Evolutionary conservation across 2,113 vertebrate genomes (phyloP).

Genomic region (Melanostigma gelatinosum): DNA sequence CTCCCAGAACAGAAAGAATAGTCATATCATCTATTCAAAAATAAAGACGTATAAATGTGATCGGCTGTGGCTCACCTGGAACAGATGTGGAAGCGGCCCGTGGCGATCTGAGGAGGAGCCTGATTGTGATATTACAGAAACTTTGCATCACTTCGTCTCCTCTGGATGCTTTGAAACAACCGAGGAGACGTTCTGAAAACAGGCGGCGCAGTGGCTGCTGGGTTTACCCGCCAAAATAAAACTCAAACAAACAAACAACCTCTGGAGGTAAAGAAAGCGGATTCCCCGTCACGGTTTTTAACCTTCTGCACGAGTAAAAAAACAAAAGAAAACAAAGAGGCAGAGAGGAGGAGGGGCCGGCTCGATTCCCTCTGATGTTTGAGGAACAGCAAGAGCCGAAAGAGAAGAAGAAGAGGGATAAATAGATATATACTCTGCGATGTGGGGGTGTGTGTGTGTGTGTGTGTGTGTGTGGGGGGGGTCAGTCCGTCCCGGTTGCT

Average conservation of each 20-base stretch:
- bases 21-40: slow-evolving; percentile 67
- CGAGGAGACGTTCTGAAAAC: slow-evolving; percentile 15
- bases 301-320: slow-evolving; percentile 26
- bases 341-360: slow-evolving; percentile 41
- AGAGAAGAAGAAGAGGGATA: slow-evolving; percentile 66
- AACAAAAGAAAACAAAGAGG: slow-evolving; percentile 14
- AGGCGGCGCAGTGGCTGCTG: not conserved
- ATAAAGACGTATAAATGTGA: slow-evolving; percentile 67
- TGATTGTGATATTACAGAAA: slow-evolving; percentile 63
- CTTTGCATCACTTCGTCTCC: slow-evolving; percentile 48
- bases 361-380: slow-evolving; percentile 52
- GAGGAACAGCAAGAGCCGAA: slow-evolving; percentile 53
- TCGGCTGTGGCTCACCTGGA: slow-evolving; percentile 62
- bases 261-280: slow-evolving; percentile 25
- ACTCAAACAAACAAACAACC: not conserved
- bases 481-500: slow-evolving; percentile 67
- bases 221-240: slow-evolving; percentile 16
- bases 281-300: not conserved
- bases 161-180: slow-evolving; percentile 21
- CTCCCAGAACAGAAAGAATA: slow-evolving; percentile 65
- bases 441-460: slow-evolving; percentile 69
- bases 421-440: slow-evolving; percentile 75
- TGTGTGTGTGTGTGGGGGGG: slow-evolving; percentile 13
- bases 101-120: slow-evolving; percentile 67
- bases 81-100: slow-evolving; percentile 67